Evolutionary conservation across 2,888 invertebrate species (phyloP).

Genomic region (Apotomis betuletana): DNA sequence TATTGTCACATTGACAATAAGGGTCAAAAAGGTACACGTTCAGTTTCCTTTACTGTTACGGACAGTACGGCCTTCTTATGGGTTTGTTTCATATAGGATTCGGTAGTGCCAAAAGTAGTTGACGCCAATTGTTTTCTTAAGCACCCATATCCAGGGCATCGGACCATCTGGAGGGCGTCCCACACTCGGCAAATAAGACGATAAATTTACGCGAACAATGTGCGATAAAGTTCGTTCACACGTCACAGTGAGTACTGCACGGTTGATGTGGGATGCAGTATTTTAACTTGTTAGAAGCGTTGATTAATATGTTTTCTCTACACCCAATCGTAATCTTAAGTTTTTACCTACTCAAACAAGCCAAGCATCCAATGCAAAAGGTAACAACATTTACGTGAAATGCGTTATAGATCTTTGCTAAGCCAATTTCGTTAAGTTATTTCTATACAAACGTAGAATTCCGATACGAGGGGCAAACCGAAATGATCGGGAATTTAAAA

Average conservation of each 20-base stretch:
- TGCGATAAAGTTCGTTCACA: constrained; percentile 38
- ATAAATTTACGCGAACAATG: constrained; percentile 36
- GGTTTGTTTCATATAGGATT: not conserved
- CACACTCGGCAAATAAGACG: constrained; percentile 31
- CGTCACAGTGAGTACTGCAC: constrained; percentile 6
- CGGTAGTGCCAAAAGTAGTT: not conserved
- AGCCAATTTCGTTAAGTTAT: too few species aligned
- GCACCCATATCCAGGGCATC: constrained; percentile 30
- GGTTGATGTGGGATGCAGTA: constrained; percentile 3
- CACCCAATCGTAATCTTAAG: not conserved
- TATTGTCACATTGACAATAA: too few species aligned
- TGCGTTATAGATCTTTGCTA: too few species aligned
- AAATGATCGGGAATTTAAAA: too few species aligned
- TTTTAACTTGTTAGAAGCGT: constrained; percentile 1
- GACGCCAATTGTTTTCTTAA: not conserved
- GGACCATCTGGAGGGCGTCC: constrained; percentile 36
- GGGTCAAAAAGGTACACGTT: too few species aligned
- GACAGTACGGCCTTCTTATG: too few species aligned
- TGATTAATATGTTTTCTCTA: not conserved
- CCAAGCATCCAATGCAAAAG: too few species aligned
- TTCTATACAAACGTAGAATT: too few species aligned
- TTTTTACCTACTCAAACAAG: too few species aligned
- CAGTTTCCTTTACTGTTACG: too few species aligned
- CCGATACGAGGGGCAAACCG: too few species aligned
- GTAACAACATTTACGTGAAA: too few species aligned